Evolutionary conservation across 2,113 vertebrate species (phyloP).

Genomic region (Phasianus colchicus): DNA sequence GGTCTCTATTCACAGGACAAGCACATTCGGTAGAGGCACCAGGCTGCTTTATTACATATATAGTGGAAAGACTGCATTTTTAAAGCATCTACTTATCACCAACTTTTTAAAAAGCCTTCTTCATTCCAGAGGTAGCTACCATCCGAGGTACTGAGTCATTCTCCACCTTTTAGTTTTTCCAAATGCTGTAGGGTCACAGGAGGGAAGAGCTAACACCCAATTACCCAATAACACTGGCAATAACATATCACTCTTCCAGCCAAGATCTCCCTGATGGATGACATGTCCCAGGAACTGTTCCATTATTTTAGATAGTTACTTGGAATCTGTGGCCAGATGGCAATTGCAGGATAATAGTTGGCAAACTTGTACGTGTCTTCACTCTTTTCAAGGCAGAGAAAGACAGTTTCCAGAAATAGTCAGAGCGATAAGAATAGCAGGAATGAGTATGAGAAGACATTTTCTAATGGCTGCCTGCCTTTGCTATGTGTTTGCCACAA

Average conservation of each 20-base stretch:
- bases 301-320: neutral
- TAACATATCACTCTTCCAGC: neutral
- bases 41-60: neutral
- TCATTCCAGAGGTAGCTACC: neutral
- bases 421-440: neutral
- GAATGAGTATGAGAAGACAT: neutral
- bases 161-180: neutral
- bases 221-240: neutral
- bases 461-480: slow-evolving; percentile 6
- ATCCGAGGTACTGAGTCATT: neutral
- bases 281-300: neutral
- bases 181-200: neutral
- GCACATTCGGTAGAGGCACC: neutral
- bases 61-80: neutral
- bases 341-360: slow-evolving; percentile 14
- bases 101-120: neutral
- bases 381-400: slow-evolving; percentile 2
- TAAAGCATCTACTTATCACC: neutral
- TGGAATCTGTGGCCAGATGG: slow-evolving; percentile 6
- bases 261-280: neutral
- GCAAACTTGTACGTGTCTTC: neutral
- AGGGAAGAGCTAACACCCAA: neutral
- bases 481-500: neutral
- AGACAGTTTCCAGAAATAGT: slow-evolving; percentile 29
- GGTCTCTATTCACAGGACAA: neutral